Evolutionary conservation across 2,113 vertebrate species (phyloP).

Genomic region (Hippocampus barbouri): DNA sequence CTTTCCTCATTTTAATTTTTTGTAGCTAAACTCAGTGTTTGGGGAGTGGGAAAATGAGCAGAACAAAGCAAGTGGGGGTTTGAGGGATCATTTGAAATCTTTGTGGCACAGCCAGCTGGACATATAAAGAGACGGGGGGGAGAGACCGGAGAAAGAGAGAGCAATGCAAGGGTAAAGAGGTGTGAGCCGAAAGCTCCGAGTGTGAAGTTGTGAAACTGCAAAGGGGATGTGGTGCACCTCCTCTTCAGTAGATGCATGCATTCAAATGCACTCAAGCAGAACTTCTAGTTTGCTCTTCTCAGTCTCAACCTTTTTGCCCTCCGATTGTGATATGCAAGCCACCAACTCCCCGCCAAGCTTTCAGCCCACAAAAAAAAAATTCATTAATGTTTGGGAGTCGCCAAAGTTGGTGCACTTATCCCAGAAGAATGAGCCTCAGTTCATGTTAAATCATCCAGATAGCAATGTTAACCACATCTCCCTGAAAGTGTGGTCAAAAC

Average conservation of each 20-base stretch:
- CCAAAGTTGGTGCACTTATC: constrained; percentile 46
- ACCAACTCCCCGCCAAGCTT: constrained; percentile 34
- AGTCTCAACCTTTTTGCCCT: constrained; percentile 41
- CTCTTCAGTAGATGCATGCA: constrained; percentile 53
- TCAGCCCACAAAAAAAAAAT: constrained; percentile 27
- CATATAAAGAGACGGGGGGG: constrained; percentile 74
- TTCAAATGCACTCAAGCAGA: constrained; percentile 75
- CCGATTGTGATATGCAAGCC: constrained; percentile 52
- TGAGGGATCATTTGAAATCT: constrained; percentile 70
- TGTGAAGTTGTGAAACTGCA: constrained; percentile 45
- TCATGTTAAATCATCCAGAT: constrained; percentile 51
- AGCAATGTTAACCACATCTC: constrained; percentile 50
- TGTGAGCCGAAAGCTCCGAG: constrained; percentile 59
- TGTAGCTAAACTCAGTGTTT: constrained; percentile 58
- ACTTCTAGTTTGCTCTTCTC: constrained; percentile 63
- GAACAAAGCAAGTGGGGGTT: constrained; percentile 75
- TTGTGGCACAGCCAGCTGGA: constrained; percentile 78
- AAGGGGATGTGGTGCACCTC: constrained; percentile 44
- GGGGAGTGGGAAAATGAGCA: constrained; percentile 77
- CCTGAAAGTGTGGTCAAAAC: constrained; percentile 47
- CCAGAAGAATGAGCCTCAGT: constrained; percentile 48
- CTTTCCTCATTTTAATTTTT: constrained; percentile 61
- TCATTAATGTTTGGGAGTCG: constrained; percentile 34
- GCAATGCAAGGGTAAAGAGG: constrained; percentile 60
- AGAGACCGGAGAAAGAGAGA: constrained; percentile 54